Conservation (phyloP, 1,140 invertebrate genomes). For the Philaenus spumarius region DNA sequence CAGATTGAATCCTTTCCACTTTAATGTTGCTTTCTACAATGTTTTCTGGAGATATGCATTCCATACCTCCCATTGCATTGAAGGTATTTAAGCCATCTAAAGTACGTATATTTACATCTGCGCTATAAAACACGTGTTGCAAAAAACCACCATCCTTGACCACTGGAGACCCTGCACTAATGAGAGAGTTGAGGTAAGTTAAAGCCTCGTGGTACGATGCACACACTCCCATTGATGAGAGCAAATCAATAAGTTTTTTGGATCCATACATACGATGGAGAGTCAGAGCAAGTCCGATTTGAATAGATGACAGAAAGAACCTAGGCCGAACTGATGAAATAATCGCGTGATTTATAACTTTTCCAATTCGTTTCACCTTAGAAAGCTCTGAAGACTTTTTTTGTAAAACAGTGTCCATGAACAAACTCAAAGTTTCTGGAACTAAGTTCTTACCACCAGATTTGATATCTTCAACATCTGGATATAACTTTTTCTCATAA, state of each 20-base stretch:
- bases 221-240: constrained; percentile 14
- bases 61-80: too few relatives aligned
- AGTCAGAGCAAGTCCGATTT: constrained; percentile 3
- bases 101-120: constrained; percentile 5
- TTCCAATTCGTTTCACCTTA: background rate
- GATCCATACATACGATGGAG: constrained; percentile 17
- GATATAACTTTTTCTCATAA: constrained; percentile 1
- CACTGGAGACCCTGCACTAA: background rate
- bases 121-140: too few relatives aligned
- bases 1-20: too few relatives aligned
- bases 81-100: constrained; percentile 10
- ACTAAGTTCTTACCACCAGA: constrained; percentile 7
- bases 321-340: constrained; percentile 5
- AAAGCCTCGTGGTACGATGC: constrained; percentile 7
- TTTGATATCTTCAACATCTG: constrained; percentile 8
- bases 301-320: constrained; percentile 5
- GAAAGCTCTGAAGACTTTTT: background rate
- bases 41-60: too few relatives aligned
- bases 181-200: constrained; percentile 7
- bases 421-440: constrained; percentile 4
- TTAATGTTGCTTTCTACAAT: too few relatives aligned
- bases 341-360: constrained; percentile 2
- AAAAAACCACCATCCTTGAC: constrained; percentile 1
- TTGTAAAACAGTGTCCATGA: constrained; percentile 4
- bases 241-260: constrained; percentile 10